Evolutionary conservation across 1,140 invertebrate genomes (phyloP), one percentile per base, ranked within the genome.

Genomic region (Metopolophium dirhodum): DNA sequence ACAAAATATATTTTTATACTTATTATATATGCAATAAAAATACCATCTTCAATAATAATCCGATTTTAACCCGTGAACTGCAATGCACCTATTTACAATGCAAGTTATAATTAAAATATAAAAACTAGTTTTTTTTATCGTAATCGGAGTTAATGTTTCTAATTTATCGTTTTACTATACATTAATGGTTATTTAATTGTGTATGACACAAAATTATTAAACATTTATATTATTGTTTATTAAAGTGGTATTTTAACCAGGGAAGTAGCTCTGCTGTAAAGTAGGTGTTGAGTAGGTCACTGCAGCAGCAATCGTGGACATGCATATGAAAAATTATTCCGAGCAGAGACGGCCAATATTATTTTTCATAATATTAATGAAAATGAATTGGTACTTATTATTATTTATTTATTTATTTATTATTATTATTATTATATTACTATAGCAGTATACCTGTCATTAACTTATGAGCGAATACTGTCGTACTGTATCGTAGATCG

Each of bases 21-120:
- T 54, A 23, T 23, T 22, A 54, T 35, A n/a, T 6, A 77, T 77
- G 61, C n/a, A 18, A 77, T 77, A 77, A 77, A 77, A 77, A n/a
- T 77, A n/a, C 18, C 61, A 14, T 77, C 30, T 77, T 77, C 61
- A n/a, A 77, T 18, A n/a, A n/a, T 77, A 77, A 77, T 77, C 61
- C n/a, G 61, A n/a, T 77, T 77, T 77, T 18, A 77, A 7, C n/a
- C 30, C 14, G n/a, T 77, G 6, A 77, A 77, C 30, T 77, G 30
- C 61, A 77, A n/a, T 77, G 14, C n/a, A 77, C 61, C n/a, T 77
- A 77, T 77, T 77, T 77, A 77, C 61, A 77, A 77, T 77, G 51
- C 51, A 54, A 54, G 51, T 54, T 20, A 77, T n/a, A 54, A 54
- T 54, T 54, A 54, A 61, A 30, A 77, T 35, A 77, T 20, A 77